A percentile compares a stretch with the other conserved stretches of the same genome.
Evolutionary conservation across 2,797 vertebrate genomes (phyloP).

Genomic region (Anabacerthia variegaticeps): DNA sequence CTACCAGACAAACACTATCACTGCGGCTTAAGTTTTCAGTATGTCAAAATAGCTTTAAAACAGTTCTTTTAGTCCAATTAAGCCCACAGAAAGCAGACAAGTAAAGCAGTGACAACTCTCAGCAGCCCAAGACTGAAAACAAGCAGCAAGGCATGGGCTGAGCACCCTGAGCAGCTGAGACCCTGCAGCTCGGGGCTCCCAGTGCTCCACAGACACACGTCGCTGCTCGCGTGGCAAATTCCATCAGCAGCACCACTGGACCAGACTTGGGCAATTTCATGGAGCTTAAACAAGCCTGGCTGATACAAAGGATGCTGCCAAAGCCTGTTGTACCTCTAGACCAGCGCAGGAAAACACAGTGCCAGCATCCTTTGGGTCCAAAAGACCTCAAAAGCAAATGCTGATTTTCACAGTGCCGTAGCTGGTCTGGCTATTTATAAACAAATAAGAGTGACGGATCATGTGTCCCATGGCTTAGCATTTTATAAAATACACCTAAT

Average conservation of each 20-base stretch:
- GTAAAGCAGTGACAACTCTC: neutral
- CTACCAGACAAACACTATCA: neutral
- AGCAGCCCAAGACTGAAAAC: neutral
- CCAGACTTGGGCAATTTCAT: neutral
- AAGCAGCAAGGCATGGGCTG: neutral
- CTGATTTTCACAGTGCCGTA: neutral
- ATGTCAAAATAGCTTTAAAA: neutral
- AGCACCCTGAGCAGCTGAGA: neutral
- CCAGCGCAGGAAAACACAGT: neutral
- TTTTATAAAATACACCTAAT: neutral
- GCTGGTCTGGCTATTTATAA: neutral
- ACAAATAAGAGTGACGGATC: neutral
- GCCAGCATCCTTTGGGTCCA: neutral
- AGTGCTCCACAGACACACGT: neutral
- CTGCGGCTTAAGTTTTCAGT: neutral
- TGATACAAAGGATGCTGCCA: conserved; percentile 9
- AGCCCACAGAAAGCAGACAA: neutral
- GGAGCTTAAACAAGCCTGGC: conserved; percentile 1
- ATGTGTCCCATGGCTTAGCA: neutral
- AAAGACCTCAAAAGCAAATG: neutral
- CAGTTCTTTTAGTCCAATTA: neutral
- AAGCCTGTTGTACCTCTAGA: neutral
- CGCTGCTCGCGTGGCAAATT: neutral
- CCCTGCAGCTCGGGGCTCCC: accelerated
- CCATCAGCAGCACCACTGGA: neutral